These are phyloP conservation scores for Acestrorhynchus altus DNA, from an alignment of 2,797 vertebrate species.

Conservation along the genomic window DNA sequence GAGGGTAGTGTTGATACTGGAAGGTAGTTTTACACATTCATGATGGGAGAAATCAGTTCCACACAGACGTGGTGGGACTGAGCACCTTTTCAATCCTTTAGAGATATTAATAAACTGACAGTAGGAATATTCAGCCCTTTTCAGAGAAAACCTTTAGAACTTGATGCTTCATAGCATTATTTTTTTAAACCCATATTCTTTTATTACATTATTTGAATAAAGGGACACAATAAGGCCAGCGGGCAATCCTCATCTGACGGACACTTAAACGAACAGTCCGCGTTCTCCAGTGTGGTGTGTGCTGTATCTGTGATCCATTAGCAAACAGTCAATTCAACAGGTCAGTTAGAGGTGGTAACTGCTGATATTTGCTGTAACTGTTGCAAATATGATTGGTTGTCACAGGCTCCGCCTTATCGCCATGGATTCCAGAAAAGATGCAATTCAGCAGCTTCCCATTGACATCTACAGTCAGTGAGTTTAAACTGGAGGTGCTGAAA, in stretches of 20 bases:
- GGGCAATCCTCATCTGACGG: not conserved
- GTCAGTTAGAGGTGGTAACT: too few relatives aligned
- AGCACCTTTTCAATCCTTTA: conserved; percentile 13
- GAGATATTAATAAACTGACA: conserved; percentile 25
- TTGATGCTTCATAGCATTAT: not conserved
- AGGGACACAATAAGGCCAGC: conserved; percentile 11
- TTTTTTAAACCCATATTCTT: not conserved
- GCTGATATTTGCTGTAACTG: too few relatives aligned
- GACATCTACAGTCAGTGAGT: not conserved
- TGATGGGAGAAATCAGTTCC: not conserved
- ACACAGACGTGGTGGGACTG: not conserved
- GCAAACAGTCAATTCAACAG: not conserved
- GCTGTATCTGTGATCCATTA: not conserved
- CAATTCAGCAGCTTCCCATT: not conserved
- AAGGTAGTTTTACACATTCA: conserved; percentile 7
- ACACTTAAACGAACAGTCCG: not conserved
- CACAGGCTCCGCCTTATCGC: too few relatives aligned
- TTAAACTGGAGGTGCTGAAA: not conserved
- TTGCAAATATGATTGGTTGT: too few relatives aligned
- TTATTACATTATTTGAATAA: not conserved
- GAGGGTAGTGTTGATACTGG: conserved; percentile 7
- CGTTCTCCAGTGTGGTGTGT: not conserved
- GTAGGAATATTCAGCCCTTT: conserved; percentile 51
- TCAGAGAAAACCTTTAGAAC: conserved; percentile 10
- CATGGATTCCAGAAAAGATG: not conserved